These are phyloP conservation scores for Ciconia maguari DNA, from an alignment of 2,113 vertebrate species.

Conservation along the genomic window DNA sequence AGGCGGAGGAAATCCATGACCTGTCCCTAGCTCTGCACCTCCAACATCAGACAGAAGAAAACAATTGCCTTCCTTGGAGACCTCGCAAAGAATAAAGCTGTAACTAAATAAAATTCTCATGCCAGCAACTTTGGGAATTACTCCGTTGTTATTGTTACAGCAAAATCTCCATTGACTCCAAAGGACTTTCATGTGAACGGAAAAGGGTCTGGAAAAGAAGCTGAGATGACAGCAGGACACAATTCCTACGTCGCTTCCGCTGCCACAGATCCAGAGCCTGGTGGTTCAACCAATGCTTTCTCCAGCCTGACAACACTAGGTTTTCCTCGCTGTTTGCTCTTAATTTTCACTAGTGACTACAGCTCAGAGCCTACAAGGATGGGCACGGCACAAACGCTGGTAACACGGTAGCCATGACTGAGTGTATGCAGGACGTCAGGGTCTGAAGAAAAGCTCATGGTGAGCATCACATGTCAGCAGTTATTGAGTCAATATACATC, in stretches of 20 bases:
- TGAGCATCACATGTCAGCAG: background rate
- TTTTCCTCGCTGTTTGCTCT: background rate
- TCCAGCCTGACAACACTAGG: background rate
- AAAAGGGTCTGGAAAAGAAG: background rate
- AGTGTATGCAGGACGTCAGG: background rate
- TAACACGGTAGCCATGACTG: background rate
- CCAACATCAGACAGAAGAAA: conserved; percentile 15
- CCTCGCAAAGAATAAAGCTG: background rate
- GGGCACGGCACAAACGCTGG: rapidly evolving
- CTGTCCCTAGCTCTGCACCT: background rate
- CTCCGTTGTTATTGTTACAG: background rate
- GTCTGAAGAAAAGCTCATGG: background rate
- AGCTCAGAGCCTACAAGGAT: background rate
- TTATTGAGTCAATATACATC: background rate
- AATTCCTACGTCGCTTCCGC: rapidly evolving
- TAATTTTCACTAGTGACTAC: background rate
- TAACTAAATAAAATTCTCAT: background rate
- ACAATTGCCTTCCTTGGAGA: conserved; percentile 18
- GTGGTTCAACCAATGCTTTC: background rate
- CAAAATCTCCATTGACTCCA: background rate
- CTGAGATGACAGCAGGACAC: background rate
- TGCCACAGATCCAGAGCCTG: background rate
- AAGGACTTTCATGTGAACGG: background rate
- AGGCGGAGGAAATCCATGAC: background rate
- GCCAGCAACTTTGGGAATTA: background rate